Conservation (phyloP, 2,888 invertebrate species). For the Merodon equestris region DNA sequence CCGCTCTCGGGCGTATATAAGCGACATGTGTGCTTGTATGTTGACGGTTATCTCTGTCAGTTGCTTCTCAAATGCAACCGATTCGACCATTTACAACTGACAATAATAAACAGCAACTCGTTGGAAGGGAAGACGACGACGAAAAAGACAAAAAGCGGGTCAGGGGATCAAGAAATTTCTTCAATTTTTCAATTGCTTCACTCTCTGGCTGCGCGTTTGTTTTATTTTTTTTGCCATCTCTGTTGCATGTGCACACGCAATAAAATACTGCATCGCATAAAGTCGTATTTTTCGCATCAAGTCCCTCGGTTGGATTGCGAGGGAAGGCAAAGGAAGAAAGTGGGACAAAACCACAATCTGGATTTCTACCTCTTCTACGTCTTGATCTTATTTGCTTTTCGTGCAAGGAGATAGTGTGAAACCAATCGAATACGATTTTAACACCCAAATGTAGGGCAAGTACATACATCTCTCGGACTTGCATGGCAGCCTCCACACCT, state of each 20-base stretch:
- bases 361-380: conserved; percentile 31
- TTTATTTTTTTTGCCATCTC: no score
- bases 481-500: conserved; percentile 53
- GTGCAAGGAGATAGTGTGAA: conserved; percentile 55
- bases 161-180: conserved; percentile 67
- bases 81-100: conserved; percentile 46
- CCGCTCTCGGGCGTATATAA: not conserved
- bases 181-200: conserved; percentile 66
- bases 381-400: conserved; percentile 1
- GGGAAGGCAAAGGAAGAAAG: conserved; percentile 68
- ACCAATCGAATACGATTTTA: conserved; percentile 57
- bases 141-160: conserved; percentile 49
- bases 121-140: no score
- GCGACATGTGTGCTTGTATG: conserved; percentile 13
- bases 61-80: conserved; percentile 50
- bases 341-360: conserved; percentile 65
- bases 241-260: conserved; percentile 40
- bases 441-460: conserved; percentile 68
- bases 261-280: conserved; percentile 24
- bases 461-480: conserved; percentile 39
- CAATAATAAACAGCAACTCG: conserved; percentile 3
- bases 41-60: conserved; percentile 42
- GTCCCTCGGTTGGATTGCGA: no score
- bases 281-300: not conserved
- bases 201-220: conserved; percentile 21